Percentiles rank a stretch among this genome's conserved stretches.
phyloP scores from a whole-genome alignment of 2,888 invertebrate species.

The Athrips mouffetella region DNA sequence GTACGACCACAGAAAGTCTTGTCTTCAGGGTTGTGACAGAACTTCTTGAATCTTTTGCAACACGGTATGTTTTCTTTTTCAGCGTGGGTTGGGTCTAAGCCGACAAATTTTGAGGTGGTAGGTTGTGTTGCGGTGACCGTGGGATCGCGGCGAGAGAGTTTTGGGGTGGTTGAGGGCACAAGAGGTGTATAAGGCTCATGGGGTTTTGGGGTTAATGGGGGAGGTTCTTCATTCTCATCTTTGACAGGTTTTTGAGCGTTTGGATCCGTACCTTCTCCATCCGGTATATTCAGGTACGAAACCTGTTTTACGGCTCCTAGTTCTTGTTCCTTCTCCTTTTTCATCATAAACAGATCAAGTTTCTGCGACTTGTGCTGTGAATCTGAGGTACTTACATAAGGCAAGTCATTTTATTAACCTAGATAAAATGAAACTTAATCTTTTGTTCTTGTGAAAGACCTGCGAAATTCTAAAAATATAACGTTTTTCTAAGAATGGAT shows the following conservation, averaged over 20 bases:
- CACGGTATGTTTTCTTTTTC: slow-evolving; percentile 17
- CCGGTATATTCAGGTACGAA: too few relatives aligned
- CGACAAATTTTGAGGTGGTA: not conserved
- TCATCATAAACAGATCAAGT: too few relatives aligned
- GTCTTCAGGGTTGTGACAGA: slow-evolving; percentile 42
- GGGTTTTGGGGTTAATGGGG: not conserved
- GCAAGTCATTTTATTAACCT: too few relatives aligned
- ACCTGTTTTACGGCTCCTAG: too few relatives aligned
- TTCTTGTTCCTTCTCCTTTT: too few relatives aligned
- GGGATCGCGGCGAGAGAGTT: slow-evolving; percentile 1
- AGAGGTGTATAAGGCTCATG: not conserved
- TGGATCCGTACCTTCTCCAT: too few relatives aligned
- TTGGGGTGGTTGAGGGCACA: not conserved
- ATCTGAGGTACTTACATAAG: too few relatives aligned
- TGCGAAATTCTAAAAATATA: too few relatives aligned
- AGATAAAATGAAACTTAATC: too few relatives aligned
- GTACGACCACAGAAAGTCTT: slow-evolving; percentile 47
- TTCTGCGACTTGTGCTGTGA: too few relatives aligned
- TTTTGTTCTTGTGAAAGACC: too few relatives aligned
- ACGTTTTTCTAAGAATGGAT: too few relatives aligned
- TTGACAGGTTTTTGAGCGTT: not conserved
- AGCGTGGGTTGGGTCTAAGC: not conserved
- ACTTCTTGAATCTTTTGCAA: slow-evolving; percentile 29
- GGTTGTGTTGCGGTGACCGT: not conserved
- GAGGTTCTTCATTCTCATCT: not conserved